Base-by-base conservation (phyloP, 2,113 vertebrate genomes). In the Acanthisitta chloris region DNA sequence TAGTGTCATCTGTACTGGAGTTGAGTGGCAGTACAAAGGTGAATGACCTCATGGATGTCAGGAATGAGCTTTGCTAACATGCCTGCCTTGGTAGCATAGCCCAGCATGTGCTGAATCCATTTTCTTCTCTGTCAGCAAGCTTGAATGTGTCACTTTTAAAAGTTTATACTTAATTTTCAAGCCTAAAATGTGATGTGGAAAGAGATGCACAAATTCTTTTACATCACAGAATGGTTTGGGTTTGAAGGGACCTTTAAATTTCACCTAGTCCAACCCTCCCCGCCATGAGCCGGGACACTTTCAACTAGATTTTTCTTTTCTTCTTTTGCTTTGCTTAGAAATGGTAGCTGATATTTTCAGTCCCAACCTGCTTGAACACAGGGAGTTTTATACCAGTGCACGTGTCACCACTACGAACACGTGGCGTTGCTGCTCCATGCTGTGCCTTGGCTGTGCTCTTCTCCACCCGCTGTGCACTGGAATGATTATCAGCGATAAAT, bases 331-430 rank as follows among this genome's bases (percentile, higher is more conserved):
- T 40, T 49, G 24, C 12, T 66, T 36, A 40, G 25, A 69, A 88
- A 43, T 11, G 10, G 40, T 18, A 71, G n/a, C 23, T 36, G 58
- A 24, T 34, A 17, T 34, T 65, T 82, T 46, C 29, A 43, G 61
- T n/a, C 36, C 61, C 51, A 28, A 59, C 49, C 59, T 67, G 72
- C 55, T 77, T 28, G 29, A 65, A 59, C 7, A 14, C 25, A 23
- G 45, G 48, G 17, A 26, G 18, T 5, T 13, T 64, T 59, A 19
- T 4, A 62, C 9, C 57, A 28, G n/a, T 4, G 21, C 45, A 34
- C 0, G 2, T 14, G 23, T 46, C 0, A 2, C 58, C 0, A 1
- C 58, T 57, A 18, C 1, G 2, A 92, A 28, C 17, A 3, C 0
- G 1, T 73, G 54, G 88, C 62, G 18, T 48, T 3, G 0, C 61